Conservation (phyloP, 2,888 invertebrate species). For the Pediacus dermestoides region DNA sequence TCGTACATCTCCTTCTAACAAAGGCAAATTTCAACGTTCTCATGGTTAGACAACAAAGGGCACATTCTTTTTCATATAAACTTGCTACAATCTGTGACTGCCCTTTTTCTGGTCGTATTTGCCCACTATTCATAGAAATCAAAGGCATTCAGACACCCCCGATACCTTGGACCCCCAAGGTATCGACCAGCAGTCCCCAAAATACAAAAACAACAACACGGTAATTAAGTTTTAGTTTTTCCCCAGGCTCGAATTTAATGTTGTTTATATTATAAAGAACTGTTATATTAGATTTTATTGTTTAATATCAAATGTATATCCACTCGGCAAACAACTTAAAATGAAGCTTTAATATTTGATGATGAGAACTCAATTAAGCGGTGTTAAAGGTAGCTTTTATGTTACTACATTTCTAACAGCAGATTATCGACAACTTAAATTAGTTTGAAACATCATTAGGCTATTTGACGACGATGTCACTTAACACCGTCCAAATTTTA, state of each 20-base stretch:
- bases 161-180: conserved; percentile 13
- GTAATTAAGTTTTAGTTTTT: not conserved
- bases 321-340: not conserved
- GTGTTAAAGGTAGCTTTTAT: conserved; percentile 5
- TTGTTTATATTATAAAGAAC: conserved; percentile 1
- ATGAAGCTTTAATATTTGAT: too few species aligned
- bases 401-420: conserved; percentile 5
- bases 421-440: conserved; percentile 5
- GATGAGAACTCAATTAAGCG: conserved; percentile 4
- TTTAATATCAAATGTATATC: not conserved
- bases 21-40: conserved; percentile 25
- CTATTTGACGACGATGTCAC: conserved; percentile 5
- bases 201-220: not conserved
- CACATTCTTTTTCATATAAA: conserved; percentile 29
- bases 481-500: too few species aligned
- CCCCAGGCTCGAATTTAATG: not conserved
- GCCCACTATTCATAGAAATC: conserved; percentile 35
- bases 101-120: conserved; percentile 32
- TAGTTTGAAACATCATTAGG: conserved; percentile 4
- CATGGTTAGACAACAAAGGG: conserved; percentile 33
- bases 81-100: conserved; percentile 27
- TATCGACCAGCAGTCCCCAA: conserved; percentile 8
- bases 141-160: conserved; percentile 20
- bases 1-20: conserved; percentile 11
- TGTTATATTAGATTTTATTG: conserved; percentile 2